phyloP scores from a whole-genome alignment of 2,797 vertebrate genomes.

The Discoglossus pictus region DNA sequence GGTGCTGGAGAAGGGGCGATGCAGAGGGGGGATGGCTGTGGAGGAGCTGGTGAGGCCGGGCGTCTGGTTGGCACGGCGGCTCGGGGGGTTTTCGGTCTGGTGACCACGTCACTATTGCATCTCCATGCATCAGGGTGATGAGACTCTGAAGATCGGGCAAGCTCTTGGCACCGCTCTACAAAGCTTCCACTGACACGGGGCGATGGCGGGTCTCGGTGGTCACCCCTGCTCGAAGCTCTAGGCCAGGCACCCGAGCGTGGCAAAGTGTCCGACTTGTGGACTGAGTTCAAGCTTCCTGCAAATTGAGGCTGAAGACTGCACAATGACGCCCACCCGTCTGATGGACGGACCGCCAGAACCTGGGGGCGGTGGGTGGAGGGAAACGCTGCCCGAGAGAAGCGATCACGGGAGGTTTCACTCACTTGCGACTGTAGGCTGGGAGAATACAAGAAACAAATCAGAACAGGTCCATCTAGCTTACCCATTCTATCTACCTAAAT shows the following conservation, averaged over 20 bases:
- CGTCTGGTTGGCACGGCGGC: slow-evolving; percentile 49
- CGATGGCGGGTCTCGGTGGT: slow-evolving; percentile 47
- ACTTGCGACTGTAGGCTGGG: slow-evolving; percentile 78
- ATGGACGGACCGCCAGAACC: slow-evolving; percentile 51
- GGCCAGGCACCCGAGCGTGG: slow-evolving; percentile 31
- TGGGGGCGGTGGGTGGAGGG: slow-evolving; percentile 60
- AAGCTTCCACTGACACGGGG: slow-evolving; percentile 70
- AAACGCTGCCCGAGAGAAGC: slow-evolving; percentile 59
- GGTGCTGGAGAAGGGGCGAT: not conserved
- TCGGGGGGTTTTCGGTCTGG: slow-evolving; percentile 42
- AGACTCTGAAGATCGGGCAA: slow-evolving; percentile 72
- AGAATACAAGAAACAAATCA: not conserved
- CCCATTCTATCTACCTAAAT: too few relatives aligned
- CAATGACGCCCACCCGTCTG: slow-evolving; percentile 48
- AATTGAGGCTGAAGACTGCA: slow-evolving; percentile 47
- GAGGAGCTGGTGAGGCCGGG: slow-evolving; percentile 33
- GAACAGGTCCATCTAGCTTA: not conserved
- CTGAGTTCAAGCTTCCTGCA: slow-evolving; percentile 57
- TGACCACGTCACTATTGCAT: slow-evolving; percentile 62
- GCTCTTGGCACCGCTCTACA: slow-evolving; percentile 85
- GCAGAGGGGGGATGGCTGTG: slow-evolving; percentile 50
- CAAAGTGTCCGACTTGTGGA: slow-evolving; percentile 41
- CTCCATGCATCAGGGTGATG: slow-evolving; percentile 53
- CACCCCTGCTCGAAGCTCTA: slow-evolving; percentile 34
- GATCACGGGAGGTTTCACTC: slow-evolving; percentile 56